These are phyloP conservation scores for Numenius phaeopus DNA, from an alignment of 2,797 vertebrate species.

Conservation along the genomic window DNA sequence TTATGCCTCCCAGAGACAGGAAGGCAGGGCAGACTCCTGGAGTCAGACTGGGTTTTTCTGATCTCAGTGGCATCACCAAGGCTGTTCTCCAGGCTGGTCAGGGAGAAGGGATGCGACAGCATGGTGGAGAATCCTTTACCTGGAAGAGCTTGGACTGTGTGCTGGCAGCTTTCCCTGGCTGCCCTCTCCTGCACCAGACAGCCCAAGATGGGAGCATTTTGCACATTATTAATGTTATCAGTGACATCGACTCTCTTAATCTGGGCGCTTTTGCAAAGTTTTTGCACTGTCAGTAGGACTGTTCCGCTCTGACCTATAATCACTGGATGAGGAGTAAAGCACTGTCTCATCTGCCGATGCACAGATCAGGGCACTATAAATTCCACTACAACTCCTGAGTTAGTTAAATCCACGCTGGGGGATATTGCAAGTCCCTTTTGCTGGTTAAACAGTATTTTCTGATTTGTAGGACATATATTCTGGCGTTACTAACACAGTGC, in stretches of 20 bases:
- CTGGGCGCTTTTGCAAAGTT: background rate
- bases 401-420: background rate
- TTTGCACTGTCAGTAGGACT: background rate
- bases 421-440: background rate
- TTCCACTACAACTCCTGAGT: background rate
- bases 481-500: background rate
- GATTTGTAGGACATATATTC: background rate
- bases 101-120: background rate
- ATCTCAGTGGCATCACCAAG: background rate
- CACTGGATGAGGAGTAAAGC: background rate
- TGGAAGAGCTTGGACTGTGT: background rate
- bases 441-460: background rate
- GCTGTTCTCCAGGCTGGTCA: background rate
- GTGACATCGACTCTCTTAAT: background rate
- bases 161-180: background rate
- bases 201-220: background rate
- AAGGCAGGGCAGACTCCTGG: background rate
- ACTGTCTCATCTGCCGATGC: background rate
- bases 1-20: background rate
- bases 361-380: background rate
- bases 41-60: background rate
- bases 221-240: accelerated
- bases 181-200: background rate
- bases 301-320: background rate
- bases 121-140: background rate